Percentiles rank a stretch among this genome's conserved stretches.
Conservation (phyloP, 2,888 invertebrate species). For the Eupithecia subumbrata region DNA sequence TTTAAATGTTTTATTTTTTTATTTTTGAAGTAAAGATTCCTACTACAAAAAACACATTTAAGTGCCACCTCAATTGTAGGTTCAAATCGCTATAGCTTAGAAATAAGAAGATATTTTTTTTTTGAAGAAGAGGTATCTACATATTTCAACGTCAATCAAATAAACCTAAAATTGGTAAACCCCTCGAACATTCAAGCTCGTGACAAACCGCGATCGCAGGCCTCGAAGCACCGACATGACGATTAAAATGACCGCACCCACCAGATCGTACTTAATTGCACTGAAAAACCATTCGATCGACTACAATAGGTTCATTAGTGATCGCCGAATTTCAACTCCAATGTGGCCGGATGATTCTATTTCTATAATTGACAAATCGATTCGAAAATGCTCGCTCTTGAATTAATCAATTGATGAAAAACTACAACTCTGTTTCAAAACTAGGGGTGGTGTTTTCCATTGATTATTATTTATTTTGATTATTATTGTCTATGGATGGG, state of each 20-base stretch:
- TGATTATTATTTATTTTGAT: too few relatives aligned
- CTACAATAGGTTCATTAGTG: slow-evolving; percentile 70
- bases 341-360: slow-evolving; percentile 50
- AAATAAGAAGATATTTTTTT: background rate
- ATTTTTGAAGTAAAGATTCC: too few relatives aligned
- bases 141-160: background rate
- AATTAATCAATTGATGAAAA: background rate
- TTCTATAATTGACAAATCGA: slow-evolving; percentile 61
- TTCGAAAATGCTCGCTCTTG: background rate
- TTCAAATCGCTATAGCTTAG: too few relatives aligned
- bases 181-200: slow-evolving; percentile 10
- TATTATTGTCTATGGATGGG: too few relatives aligned
- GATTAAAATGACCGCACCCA: slow-evolving; percentile 63
- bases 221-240: slow-evolving; percentile 33
- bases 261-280: slow-evolving; percentile 67
- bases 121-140: background rate
- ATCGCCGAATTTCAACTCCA: slow-evolving; percentile 62
- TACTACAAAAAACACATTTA: too few relatives aligned
- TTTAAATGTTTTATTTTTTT: too few relatives aligned
- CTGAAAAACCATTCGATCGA: slow-evolving; percentile 59
- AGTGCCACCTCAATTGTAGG: too few relatives aligned
- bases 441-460: background rate
- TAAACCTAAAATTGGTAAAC: background rate
- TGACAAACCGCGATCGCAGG: slow-evolving; percentile 30
- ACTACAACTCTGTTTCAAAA: background rate